Base-by-base conservation (phyloP, 2,797 vertebrate genomes). In the Nyctibius grandis region DNA sequence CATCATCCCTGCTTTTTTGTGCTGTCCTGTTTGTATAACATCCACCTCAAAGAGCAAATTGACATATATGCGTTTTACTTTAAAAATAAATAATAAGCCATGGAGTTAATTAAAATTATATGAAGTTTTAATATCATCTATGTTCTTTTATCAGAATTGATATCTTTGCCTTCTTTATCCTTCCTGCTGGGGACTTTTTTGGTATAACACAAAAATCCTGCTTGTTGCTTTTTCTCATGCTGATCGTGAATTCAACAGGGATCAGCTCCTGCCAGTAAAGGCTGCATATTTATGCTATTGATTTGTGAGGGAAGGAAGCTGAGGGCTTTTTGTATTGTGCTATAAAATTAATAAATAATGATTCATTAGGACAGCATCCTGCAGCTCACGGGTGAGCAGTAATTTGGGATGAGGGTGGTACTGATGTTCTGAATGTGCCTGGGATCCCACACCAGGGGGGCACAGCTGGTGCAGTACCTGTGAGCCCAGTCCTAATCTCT, bases 281-380 rank as follows among this genome's bases (percentile, higher is more conserved):
- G 61, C 82, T 93, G 82, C 57, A 69, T 92, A 89, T 93, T 95
- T 93, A 83, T 89, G n/a, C 38, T 78, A 96, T 95, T 93, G 87
- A 92, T 97, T 88, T 91, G 69, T 81, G 61, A 91, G 44, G 42
- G 61, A 88, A 94, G 79, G 85, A 96, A 94, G 76, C 76, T 56
- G 86, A 90, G 44, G 73, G 76, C 48, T 95, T 90, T 91, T 86
- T 79, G 36, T 79, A 42, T 79, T 86, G 88, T 91, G 69, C 85
- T 76, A 42, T 85, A 85, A 92, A 93, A 94, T 94, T 95, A 96
- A 96, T 90, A 95, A 96, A 94, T 96, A 94, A 96, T 94, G 72
- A 88, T 91, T 92, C 79, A 84, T 90, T 93, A 92, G 54, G 57
- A 86, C 65, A 78, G 59, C 69, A 79, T 90, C 65, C 82, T 88